phyloP scores from a whole-genome alignment of 2,888 invertebrate species.

The Villa cingulata region DNA sequence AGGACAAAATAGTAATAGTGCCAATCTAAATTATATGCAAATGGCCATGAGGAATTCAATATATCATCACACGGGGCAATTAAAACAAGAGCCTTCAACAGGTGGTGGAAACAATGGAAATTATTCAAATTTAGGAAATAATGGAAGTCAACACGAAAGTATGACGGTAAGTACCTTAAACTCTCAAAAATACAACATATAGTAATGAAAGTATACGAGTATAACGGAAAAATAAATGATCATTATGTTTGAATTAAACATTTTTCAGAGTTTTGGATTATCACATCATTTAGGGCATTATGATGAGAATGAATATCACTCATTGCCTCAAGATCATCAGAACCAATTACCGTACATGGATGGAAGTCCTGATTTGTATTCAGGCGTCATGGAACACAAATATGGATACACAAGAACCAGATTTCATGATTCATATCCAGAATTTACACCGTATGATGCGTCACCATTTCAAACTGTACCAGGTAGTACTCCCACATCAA shows the following conservation, averaged over 20 bases:
- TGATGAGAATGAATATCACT: conserved; percentile 22
- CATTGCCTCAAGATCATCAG: conserved; percentile 19
- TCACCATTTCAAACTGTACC: conserved; percentile 64
- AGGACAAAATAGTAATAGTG: conserved; percentile 27
- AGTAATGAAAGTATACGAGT: not conserved
- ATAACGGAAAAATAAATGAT: not conserved
- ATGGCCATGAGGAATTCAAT: conserved; percentile 27
- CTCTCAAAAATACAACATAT: not conserved
- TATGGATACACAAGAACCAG: conserved; percentile 26
- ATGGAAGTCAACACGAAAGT: conserved; percentile 13
- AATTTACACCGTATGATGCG: conserved; percentile 45
- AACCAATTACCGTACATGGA: conserved; percentile 19
- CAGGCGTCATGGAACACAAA: conserved; percentile 23
- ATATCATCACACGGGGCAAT: conserved; percentile 26
- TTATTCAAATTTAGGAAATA: conserved; percentile 14
- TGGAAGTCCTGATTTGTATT: conserved; percentile 18
- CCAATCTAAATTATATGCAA: conserved; percentile 30
- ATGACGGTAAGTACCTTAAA: conserved; percentile 11
- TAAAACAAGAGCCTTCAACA: conserved; percentile 31
- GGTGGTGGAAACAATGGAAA: conserved; percentile 9
- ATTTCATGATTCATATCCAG: conserved; percentile 33
- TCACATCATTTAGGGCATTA: conserved; percentile 18
- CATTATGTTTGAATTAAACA: not conserved
- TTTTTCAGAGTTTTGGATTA: conserved; percentile 14
- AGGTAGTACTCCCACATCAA: conserved; percentile 39